phyloP scores from a whole-genome alignment of 2,888 invertebrate species.

The Tachina lurida region DNA sequence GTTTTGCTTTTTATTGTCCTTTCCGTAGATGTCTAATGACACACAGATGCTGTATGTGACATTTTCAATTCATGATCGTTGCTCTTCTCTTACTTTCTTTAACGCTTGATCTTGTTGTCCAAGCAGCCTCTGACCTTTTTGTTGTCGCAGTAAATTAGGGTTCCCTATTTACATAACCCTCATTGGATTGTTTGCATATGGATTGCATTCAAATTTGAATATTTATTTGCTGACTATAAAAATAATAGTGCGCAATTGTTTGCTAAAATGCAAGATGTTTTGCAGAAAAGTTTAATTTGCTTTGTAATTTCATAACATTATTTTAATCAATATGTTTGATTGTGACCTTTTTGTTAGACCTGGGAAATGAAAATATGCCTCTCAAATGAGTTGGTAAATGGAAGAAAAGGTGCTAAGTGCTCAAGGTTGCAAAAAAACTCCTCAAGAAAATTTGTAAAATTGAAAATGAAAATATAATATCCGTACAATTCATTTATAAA shows the following conservation, averaged over 20 bases:
- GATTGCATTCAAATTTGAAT: conserved; percentile 61
- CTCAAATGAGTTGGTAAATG: neutral
- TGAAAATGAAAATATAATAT: no score
- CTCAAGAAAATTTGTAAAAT: no score
- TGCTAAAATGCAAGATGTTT: conserved; percentile 66
- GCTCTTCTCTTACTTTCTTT: neutral
- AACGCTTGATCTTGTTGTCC: conserved; percentile 69
- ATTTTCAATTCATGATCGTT: conserved; percentile 58
- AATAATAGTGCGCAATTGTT: conserved; percentile 56
- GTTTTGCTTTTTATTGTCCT: conserved; percentile 13
- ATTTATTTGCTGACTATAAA: conserved; percentile 38
- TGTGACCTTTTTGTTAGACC: conserved; percentile 41
- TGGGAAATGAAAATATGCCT: neutral
- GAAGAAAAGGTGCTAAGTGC: conserved; percentile 51
- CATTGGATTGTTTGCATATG: conserved; percentile 55
- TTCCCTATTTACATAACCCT: conserved; percentile 57
- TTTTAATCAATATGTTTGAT: conserved; percentile 34
- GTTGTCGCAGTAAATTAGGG: conserved; percentile 77
- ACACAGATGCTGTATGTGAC: conserved; percentile 68
- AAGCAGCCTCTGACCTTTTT: conserved; percentile 76
- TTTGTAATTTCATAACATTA: neutral
- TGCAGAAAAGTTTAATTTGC: neutral
- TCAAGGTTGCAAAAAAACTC: neutral
- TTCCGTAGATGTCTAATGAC: conserved; percentile 63
- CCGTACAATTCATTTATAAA: no score